A percentile compares a stretch with the other conserved stretches of the same genome.
Evolutionary conservation across 2,797 vertebrate genomes (phyloP).

Genomic region (Poeciliopsis infans): DNA sequence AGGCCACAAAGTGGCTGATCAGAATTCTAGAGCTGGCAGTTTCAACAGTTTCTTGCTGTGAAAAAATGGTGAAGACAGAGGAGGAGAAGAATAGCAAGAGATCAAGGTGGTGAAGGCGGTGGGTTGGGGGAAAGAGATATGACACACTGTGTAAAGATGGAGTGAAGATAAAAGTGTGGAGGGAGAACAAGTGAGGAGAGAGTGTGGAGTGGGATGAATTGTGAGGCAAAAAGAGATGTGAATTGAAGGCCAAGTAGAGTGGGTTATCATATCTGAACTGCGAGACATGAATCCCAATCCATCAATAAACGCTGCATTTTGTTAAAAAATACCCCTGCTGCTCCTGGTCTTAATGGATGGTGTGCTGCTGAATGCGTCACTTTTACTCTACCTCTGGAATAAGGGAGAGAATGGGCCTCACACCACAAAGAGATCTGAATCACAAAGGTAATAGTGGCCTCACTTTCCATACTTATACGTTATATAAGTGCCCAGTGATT

Average conservation of each 20-base stretch:
- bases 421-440: slow-evolving; percentile 63
- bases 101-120: slow-evolving; percentile 27
- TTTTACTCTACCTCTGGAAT: slow-evolving; percentile 55
- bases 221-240: slow-evolving; percentile 57
- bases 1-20: slow-evolving; percentile 80
- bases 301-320: slow-evolving; percentile 68
- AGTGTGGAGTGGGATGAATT: slow-evolving; percentile 44
- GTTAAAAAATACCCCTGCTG: slow-evolving; percentile 59
- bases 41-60: slow-evolving; percentile 56
- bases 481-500: slow-evolving; percentile 27
- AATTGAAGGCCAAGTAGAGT: slow-evolving; percentile 68
- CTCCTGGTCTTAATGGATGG: slow-evolving; percentile 56
- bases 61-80: slow-evolving; percentile 35
- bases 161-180: slow-evolving; percentile 55
- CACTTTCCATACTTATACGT: slow-evolving; percentile 25
- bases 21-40: slow-evolving; percentile 74
- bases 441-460: slow-evolving; percentile 48
- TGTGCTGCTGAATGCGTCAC: slow-evolving; percentile 52
- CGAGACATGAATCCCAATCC: slow-evolving; percentile 74
- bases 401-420: slow-evolving; percentile 47
- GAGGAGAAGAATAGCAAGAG: slow-evolving; percentile 48
- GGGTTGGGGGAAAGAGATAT: slow-evolving; percentile 38
- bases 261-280: slow-evolving; percentile 66
- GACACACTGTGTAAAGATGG: slow-evolving; percentile 62
- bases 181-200: slow-evolving; percentile 45